Conservation (phyloP, 2,113 vertebrate genomes). For the Anarhynchus alexandrinus region DNA sequence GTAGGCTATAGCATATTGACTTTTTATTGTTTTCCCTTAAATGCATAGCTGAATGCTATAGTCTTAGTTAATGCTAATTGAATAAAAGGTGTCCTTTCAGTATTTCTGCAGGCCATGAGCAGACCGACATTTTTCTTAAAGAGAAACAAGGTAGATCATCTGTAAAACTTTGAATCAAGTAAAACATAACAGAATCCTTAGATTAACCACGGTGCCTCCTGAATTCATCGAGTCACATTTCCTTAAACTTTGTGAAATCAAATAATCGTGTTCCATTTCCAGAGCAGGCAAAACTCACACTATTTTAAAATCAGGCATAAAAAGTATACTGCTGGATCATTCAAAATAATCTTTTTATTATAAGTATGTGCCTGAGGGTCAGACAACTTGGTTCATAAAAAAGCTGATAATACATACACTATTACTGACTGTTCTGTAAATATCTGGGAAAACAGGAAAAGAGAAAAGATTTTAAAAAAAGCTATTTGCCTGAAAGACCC, state of each 20-base stretch:
- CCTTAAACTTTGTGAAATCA: neutral
- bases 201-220: neutral
- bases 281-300: neutral
- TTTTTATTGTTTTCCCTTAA: neutral
- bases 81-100: neutral
- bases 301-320: neutral
- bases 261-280: neutral
- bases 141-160: neutral
- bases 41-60: neutral
- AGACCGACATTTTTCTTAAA: neutral
- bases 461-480: neutral
- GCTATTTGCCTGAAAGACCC: neutral
- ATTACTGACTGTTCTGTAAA: neutral
- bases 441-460: neutral
- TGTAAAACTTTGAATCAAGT: neutral
- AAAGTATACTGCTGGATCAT: neutral
- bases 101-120: neutral
- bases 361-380: neutral
- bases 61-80: neutral
- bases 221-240: neutral
- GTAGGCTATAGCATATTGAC: neutral
- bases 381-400: neutral
- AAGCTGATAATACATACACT: neutral
- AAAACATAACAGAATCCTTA: neutral
- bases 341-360: neutral